Evolutionary conservation across 2,113 vertebrate genomes (phyloP).

Genomic region (Colinus virginianus): DNA sequence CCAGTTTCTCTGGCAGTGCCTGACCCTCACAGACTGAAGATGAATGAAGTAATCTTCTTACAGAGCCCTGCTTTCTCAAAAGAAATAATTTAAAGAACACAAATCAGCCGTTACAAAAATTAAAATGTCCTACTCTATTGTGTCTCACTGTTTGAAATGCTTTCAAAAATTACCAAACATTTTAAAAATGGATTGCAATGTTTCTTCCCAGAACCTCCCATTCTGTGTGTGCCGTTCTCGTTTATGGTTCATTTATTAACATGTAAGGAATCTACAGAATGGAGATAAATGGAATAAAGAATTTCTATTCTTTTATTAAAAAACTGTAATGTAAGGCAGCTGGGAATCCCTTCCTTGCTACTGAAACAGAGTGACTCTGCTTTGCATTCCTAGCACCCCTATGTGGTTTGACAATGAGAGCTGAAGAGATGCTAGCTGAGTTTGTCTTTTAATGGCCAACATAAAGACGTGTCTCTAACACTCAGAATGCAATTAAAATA

Average conservation of each 20-base stretch:
- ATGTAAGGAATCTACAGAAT: background rate
- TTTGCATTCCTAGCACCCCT: background rate
- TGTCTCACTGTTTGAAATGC: background rate
- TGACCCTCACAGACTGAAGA: background rate
- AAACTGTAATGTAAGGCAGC: background rate
- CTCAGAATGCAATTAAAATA: slow-evolving; percentile 41
- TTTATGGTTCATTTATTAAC: background rate
- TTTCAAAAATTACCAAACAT: background rate
- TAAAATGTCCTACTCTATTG: background rate
- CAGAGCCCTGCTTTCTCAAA: background rate
- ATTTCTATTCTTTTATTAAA: background rate
- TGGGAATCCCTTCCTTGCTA: background rate
- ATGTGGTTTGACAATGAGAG: background rate
- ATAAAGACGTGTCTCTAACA: background rate
- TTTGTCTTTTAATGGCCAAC: background rate
- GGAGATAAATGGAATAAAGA: background rate
- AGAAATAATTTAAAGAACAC: background rate
- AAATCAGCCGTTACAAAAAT: background rate
- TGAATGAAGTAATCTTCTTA: slow-evolving; percentile 41
- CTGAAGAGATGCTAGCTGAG: background rate
- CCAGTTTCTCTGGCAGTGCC: background rate
- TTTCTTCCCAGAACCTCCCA: background rate
- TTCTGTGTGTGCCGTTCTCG: background rate
- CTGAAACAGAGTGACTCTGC: background rate
- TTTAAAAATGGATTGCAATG: background rate